Evolutionary conservation across 1,140 invertebrate genomes (phyloP).

Genomic region (Drosophila bipectinata): DNA sequence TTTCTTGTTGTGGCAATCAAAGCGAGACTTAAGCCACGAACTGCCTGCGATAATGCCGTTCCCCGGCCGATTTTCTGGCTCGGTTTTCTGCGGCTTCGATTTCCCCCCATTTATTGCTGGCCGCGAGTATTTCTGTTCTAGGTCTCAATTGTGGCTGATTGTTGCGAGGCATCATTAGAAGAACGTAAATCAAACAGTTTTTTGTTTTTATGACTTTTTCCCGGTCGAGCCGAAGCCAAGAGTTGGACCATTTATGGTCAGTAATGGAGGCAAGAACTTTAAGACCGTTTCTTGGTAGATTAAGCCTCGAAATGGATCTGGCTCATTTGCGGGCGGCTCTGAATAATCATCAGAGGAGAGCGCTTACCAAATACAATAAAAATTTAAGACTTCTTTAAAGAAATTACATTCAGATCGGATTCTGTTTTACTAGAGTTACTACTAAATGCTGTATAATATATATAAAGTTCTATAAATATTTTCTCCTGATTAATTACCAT

Average conservation of each 20-base stretch:
- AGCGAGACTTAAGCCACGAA: conserved; percentile 65
- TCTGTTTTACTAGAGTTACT: no score
- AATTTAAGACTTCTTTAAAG: background rate
- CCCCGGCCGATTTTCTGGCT: conserved; percentile 6
- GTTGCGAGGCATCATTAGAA: conserved; percentile 74
- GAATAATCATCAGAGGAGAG: background rate
- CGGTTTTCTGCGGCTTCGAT: conserved; percentile 33
- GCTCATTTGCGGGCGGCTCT: background rate
- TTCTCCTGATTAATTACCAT: conserved; percentile 23
- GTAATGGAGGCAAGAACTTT: conserved; percentile 18
- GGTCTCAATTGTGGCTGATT: conserved; percentile 63
- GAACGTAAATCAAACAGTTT: conserved; percentile 73
- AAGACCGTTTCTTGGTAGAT: conserved; percentile 13
- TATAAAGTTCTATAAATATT: background rate
- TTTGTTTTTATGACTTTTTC: conserved; percentile 39
- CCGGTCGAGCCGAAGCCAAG: conserved; percentile 1
- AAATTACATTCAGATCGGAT: background rate
- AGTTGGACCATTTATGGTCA: conserved; percentile 36
- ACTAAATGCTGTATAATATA: no score
- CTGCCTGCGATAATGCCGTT: conserved; percentile 35
- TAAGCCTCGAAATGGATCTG: conserved; percentile 18
- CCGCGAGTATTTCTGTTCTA: conserved; percentile 45
- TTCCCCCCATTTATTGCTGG: conserved; percentile 44
- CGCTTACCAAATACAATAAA: background rate
- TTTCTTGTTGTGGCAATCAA: conserved; percentile 43